Percentiles rank a stretch among this genome's conserved stretches.
Evolutionary conservation across 2,888 invertebrate species (phyloP).

Genomic region (Dicyrtoma fusca): DNA sequence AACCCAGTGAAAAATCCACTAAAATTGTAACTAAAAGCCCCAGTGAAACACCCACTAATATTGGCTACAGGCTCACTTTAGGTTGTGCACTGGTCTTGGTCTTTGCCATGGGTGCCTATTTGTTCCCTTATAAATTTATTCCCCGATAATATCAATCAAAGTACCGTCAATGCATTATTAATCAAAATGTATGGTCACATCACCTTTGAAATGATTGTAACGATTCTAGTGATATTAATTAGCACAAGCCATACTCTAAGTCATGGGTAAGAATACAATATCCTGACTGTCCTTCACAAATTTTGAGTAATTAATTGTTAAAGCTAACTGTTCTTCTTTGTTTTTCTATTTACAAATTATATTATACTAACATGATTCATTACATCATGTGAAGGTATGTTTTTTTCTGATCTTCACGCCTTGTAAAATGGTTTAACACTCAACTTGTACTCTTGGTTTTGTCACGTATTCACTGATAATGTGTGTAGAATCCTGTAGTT

Average conservation of each 20-base stretch:
- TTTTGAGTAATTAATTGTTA: slow-evolving; percentile 10
- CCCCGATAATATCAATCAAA: slow-evolving; percentile 10
- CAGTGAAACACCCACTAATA: not conserved
- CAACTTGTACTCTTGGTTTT: too few species aligned
- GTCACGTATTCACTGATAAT: too few species aligned
- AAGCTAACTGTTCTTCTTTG: slow-evolving; percentile 21
- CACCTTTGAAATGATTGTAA: not conserved
- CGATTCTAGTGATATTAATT: too few species aligned
- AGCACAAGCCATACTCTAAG: too few species aligned
- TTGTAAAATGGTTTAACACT: too few species aligned
- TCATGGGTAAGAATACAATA: too few species aligned
- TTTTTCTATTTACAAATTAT: slow-evolving; percentile 11
- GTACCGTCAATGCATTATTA: not conserved
- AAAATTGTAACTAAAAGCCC: not conserved
- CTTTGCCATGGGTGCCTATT: slow-evolving; percentile 30
- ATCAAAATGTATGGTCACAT: not conserved
- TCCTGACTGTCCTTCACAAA: not conserved
- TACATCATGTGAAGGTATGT: too few species aligned
- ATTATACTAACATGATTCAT: not conserved
- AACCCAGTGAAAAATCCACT: not conserved
- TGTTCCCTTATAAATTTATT: slow-evolving; percentile 36
- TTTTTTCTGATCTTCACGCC: too few species aligned
- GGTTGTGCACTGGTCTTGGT: slow-evolving; percentile 38
- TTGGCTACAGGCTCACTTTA: slow-evolving; percentile 35
- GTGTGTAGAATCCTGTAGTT: too few species aligned